phyloP scores from a whole-genome alignment of 2,888 invertebrate genomes.

The Gymnosoma rotundatum region DNA sequence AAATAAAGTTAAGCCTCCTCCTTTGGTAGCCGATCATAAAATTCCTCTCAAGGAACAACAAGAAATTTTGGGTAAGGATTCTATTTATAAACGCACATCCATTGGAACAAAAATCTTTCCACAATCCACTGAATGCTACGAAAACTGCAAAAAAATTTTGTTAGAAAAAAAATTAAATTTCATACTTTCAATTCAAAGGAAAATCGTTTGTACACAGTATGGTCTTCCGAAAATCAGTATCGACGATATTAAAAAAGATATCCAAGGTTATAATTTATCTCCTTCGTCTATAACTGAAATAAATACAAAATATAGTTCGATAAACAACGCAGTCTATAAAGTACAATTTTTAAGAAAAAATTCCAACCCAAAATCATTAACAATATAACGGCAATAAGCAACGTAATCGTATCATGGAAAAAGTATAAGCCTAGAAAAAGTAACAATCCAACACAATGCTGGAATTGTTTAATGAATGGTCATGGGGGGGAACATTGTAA shows the following conservation, averaged over 20 bases:
- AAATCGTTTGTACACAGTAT: slow-evolving; percentile 24
- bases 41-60: neutral
- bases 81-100: slow-evolving; percentile 35
- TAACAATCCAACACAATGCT: slow-evolving; percentile 33
- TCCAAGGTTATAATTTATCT: slow-evolving; percentile 13
- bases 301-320: slow-evolving; percentile 5
- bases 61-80: slow-evolving; percentile 39
- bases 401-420: slow-evolving; percentile 7
- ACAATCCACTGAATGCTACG: neutral
- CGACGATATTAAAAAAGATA: slow-evolving; percentile 19
- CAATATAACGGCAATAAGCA: slow-evolving; percentile 35
- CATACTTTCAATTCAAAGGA: slow-evolving; percentile 42
- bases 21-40: slow-evolving; percentile 15
- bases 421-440: slow-evolving; percentile 12
- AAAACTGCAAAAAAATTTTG: slow-evolving; percentile 33
- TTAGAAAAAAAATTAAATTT: slow-evolving; percentile 31
- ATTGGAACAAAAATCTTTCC: slow-evolving; percentile 45
- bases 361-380: slow-evolving; percentile 30
- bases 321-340: slow-evolving; percentile 26
- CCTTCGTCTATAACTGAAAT: no score
- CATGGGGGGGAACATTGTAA: slow-evolving; percentile 45
- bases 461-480: slow-evolving; percentile 39
- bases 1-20: no score
- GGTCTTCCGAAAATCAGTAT: slow-evolving; percentile 37
- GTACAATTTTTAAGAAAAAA: slow-evolving; percentile 31